Evolutionary conservation across 2,888 invertebrate genomes (phyloP).

Genomic region (Tiphia femorata): DNA sequence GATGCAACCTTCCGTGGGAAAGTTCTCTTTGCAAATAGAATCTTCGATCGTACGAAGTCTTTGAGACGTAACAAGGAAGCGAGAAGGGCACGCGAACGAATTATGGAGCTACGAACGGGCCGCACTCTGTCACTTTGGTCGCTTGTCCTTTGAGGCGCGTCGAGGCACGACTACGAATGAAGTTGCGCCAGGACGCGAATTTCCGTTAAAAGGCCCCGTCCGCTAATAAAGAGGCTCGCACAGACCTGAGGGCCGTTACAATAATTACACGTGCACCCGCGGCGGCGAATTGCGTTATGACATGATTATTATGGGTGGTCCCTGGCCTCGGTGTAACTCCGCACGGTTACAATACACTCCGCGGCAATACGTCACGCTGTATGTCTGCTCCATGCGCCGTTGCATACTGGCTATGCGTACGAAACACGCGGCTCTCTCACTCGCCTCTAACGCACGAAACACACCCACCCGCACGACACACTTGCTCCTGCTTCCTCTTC

Average conservation of each 20-base stretch:
- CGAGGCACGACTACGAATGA: too few species aligned
- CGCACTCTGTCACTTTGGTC: too few species aligned
- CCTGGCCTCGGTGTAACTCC: conserved; percentile 37
- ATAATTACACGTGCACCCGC: conserved; percentile 27
- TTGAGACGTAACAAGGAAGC: too few species aligned
- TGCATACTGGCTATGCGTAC: conserved; percentile 26
- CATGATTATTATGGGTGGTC: conserved; percentile 43
- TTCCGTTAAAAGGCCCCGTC: conserved; percentile 12
- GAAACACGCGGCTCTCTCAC: conserved; percentile 22
- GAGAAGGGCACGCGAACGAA: too few species aligned
- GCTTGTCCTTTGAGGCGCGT: too few species aligned
- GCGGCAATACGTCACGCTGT: conserved; percentile 50
- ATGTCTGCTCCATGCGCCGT: conserved; percentile 51
- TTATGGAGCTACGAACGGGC: too few species aligned
- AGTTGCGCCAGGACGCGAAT: too few species aligned
- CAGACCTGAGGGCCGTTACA: conserved; percentile 13
- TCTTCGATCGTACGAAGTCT: too few species aligned
- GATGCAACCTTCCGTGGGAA: too few species aligned
- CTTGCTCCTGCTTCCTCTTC: conserved; percentile 6
- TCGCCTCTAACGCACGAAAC: conserved; percentile 1
- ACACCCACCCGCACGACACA: conserved; percentile 8
- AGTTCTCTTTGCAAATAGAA: too few species aligned
- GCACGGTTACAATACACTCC: conserved; percentile 43
- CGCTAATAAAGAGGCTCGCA: conserved; percentile 11
- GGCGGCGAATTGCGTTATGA: conserved; percentile 39